Percentiles rank a stretch among this genome's conserved stretches.
These are phyloP conservation scores for Diadumene lineata DNA, from an alignment of 92 coral and sea anemone genomes.

Conservation along the genomic window DNA sequence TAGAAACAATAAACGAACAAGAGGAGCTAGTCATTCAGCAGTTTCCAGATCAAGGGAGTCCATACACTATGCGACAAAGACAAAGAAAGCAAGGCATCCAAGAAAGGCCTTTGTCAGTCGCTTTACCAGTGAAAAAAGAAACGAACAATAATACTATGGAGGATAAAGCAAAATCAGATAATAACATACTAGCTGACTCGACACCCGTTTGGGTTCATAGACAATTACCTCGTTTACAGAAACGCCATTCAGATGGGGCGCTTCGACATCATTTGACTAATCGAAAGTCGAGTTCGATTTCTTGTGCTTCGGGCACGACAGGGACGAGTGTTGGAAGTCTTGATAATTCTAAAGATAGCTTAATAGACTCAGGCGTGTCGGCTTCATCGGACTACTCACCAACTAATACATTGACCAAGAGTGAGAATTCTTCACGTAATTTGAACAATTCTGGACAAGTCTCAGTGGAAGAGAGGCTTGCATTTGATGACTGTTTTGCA, in stretches of 20 bases:
- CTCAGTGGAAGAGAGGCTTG: constrained; percentile 20
- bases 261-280: constrained; percentile 19
- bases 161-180: constrained; percentile 25
- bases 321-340: constrained; percentile 63
- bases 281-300: constrained; percentile 44
- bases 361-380: constrained; percentile 80
- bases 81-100: constrained; percentile 6
- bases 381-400: constrained; percentile 77
- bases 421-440: constrained; percentile 1
- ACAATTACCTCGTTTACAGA: constrained; percentile 18
- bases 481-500: constrained; percentile 46
- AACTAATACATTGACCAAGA: constrained; percentile 50
- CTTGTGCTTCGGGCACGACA: constrained; percentile 43
- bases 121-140: constrained; percentile 11
- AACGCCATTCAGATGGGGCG: constrained; percentile 45
- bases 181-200: background rate
- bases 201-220: constrained; percentile 51
- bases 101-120: constrained; percentile 17
- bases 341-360: constrained; percentile 68
- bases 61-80: background rate
- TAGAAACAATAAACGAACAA: constrained; percentile 17
- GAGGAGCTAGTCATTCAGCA: background rate
- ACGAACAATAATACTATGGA: background rate
- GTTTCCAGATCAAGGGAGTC: constrained; percentile 25
- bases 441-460: constrained; percentile 19